phyloP scores from a whole-genome alignment of 1,140 invertebrate genomes.

The Drosophila ohnishii region DNA sequence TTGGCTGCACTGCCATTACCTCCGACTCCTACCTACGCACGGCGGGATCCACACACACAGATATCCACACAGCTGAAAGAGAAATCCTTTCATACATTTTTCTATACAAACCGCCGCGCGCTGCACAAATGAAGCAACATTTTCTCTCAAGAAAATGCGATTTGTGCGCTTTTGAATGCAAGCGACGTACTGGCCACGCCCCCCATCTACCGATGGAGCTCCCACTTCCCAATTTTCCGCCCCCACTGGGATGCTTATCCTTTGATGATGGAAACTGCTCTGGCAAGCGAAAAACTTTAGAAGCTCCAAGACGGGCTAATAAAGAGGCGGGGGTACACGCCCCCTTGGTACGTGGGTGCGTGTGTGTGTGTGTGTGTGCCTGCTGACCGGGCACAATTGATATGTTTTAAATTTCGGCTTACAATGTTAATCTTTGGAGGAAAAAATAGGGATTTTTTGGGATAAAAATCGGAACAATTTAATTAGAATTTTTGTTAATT shows the following conservation, averaged over 20 bases:
- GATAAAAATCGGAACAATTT: neutral
- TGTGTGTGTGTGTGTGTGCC: constrained; percentile 12
- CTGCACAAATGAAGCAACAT: constrained; percentile 81
- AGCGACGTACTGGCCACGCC: constrained; percentile 63
- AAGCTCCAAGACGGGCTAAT: constrained; percentile 61
- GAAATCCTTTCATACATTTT: constrained; percentile 77
- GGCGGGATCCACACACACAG: constrained; percentile 10
- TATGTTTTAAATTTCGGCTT: constrained; percentile 38
- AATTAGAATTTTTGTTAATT: neutral
- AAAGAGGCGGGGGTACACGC: constrained; percentile 42
- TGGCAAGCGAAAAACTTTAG: constrained; percentile 67
- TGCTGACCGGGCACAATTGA: constrained; percentile 44
- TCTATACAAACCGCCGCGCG: constrained; percentile 72
- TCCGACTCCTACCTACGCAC: constrained; percentile 39
- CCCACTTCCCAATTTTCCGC: constrained; percentile 6
- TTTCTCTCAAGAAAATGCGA: constrained; percentile 79
- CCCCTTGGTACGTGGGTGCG: constrained; percentile 2
- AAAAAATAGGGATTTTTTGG: neutral
- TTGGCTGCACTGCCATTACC: constrained; percentile 12
- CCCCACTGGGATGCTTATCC: constrained; percentile 60
- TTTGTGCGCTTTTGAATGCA: constrained; percentile 81
- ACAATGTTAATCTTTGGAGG: constrained; percentile 18
- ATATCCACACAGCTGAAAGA: constrained; percentile 23
- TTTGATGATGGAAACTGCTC: constrained; percentile 73
- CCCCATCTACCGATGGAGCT: neutral